Evolutionary conservation across 2,113 vertebrate genomes (phyloP).

Genomic region (Leucosticte australis): DNA sequence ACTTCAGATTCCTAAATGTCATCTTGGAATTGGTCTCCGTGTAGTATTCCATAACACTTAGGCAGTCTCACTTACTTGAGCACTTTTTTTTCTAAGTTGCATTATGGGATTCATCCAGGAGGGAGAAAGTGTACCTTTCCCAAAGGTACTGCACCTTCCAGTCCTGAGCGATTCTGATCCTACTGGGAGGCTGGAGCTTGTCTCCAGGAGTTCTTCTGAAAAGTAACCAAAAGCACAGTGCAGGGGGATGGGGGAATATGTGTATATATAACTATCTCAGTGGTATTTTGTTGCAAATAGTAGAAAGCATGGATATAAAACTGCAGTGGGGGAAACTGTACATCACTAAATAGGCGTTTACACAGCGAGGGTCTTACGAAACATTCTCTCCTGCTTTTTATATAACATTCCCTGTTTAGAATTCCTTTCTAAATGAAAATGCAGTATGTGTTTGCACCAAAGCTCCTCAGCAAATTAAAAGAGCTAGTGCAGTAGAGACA

Average conservation of each 20-base stretch:
- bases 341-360: constrained; percentile 62
- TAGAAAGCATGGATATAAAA: constrained; percentile 72
- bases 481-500: constrained; percentile 56
- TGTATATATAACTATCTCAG: constrained; percentile 68
- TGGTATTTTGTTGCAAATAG: constrained; percentile 70
- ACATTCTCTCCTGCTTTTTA: constrained; percentile 62
- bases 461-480: constrained; percentile 43
- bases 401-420: constrained; percentile 73
- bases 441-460: constrained; percentile 51
- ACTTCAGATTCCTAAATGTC: constrained; percentile 40
- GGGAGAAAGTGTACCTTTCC: constrained; percentile 49
- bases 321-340: constrained; percentile 55
- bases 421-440: constrained; percentile 56
- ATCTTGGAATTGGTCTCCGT: neutral
- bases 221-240: constrained; percentile 69
- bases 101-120: constrained; percentile 53
- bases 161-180: neutral
- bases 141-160: constrained; percentile 37
- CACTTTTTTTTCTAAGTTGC: constrained; percentile 63
- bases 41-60: constrained; percentile 13
- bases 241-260: constrained; percentile 12
- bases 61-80: constrained; percentile 61
- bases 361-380: constrained; percentile 54
- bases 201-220: constrained; percentile 29
- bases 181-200: constrained; percentile 14